These are phyloP conservation scores for Leuctra nigra DNA, from an alignment of 2,888 invertebrate species.

Conservation along the genomic window DNA sequence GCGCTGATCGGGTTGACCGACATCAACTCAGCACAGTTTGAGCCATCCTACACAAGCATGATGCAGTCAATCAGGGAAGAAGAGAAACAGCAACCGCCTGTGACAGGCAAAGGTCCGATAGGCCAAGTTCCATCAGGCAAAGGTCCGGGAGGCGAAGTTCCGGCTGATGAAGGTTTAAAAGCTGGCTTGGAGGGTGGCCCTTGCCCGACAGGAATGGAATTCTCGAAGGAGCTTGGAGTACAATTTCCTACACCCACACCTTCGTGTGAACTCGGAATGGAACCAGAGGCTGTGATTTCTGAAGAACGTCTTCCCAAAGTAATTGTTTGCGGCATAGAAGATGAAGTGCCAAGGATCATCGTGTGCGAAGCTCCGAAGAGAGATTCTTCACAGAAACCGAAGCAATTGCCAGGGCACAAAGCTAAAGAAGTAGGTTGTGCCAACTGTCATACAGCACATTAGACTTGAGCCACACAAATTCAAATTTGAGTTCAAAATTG, in stretches of 20 bases:
- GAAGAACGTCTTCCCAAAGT: constrained; percentile 42
- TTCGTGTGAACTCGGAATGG: not conserved
- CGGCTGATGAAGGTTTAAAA: no score
- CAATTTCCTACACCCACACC: no score
- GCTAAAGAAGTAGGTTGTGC: constrained; percentile 7
- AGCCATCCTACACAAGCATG: not conserved
- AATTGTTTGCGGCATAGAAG: constrained; percentile 47
- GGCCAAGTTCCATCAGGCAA: not conserved
- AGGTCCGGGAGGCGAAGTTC: not conserved
- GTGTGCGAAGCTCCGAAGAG: constrained; percentile 40
- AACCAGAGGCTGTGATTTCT: not conserved
- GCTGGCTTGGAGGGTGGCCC: no score
- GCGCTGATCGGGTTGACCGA: constrained; percentile 43
- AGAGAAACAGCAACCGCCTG: constrained; percentile 22
- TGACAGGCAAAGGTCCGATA: not conserved
- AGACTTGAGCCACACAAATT: no score
- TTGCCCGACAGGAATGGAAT: no score
- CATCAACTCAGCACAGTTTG: constrained; percentile 1
- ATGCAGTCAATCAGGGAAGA: constrained; percentile 36
- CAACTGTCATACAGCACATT: no score
- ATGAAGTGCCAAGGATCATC: constrained; percentile 48
- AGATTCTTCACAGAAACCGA: constrained; percentile 13
- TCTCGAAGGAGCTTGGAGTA: not conserved
- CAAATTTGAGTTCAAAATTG: no score
- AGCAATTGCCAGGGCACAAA: not conserved